Evolutionary conservation across 1,140 invertebrate genomes (phyloP).

Genomic region (Heliconius hewitsoni): DNA sequence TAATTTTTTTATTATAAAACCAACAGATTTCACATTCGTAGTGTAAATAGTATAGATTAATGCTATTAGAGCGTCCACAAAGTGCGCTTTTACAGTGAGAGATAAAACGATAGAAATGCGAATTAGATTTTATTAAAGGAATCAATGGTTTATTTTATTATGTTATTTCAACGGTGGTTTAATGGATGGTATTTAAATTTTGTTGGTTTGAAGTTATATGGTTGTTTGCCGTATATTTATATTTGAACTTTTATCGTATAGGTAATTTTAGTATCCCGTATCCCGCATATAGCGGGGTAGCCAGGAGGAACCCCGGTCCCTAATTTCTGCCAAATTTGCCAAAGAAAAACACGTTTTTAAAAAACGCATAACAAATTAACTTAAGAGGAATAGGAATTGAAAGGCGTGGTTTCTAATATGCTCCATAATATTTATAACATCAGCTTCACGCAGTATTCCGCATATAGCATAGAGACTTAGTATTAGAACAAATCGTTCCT

Average conservation of each 20-base stretch:
- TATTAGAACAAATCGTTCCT: too few relatives aligned
- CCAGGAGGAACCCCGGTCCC: background rate
- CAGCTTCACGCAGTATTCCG: too few relatives aligned
- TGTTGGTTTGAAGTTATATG: background rate
- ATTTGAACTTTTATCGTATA: background rate
- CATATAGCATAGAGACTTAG: too few relatives aligned
- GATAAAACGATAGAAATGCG: slow-evolving; percentile 32
- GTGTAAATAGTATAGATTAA: slow-evolving; percentile 44
- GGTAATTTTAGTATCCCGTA: background rate
- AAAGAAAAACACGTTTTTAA: too few relatives aligned
- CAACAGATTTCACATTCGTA: slow-evolving; percentile 4
- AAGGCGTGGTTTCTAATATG: too few relatives aligned
- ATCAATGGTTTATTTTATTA: slow-evolving; percentile 42
- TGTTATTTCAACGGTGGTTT: slow-evolving; percentile 35
- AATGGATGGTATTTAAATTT: background rate
- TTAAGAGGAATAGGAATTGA: too few relatives aligned
- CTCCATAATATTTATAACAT: too few relatives aligned
- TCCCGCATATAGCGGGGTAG: background rate
- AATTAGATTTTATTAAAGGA: slow-evolving; percentile 37
- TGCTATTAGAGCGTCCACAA: slow-evolving; percentile 38
- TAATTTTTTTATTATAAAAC: background rate
- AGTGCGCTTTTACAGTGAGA: slow-evolving; percentile 35
- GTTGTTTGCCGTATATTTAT: background rate
- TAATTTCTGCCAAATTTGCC: too few relatives aligned
- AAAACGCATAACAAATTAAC: too few relatives aligned